A percentile compares a stretch with the other conserved stretches of the same genome.
These are phyloP conservation scores for Bombus waltoni DNA, from an alignment of 1,140 invertebrate genomes.

Conservation along the genomic window DNA sequence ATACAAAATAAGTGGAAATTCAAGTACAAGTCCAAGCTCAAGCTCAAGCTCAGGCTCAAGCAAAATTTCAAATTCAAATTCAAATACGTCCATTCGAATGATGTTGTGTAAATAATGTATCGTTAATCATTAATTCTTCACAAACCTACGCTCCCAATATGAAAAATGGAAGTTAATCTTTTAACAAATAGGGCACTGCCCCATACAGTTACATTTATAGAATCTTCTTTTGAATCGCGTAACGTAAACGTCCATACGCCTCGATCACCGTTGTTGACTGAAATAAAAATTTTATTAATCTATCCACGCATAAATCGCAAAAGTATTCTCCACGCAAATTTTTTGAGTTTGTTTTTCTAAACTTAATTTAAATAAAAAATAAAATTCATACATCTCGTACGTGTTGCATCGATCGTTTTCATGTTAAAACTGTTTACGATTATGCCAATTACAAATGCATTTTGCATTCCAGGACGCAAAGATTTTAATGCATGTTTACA, in stretches of 20 bases:
- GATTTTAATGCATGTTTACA: slow-evolving; percentile 72
- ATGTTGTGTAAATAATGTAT: not conserved
- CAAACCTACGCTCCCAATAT: slow-evolving; percentile 86
- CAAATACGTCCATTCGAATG: too few species aligned
- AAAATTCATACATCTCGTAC: slow-evolving; percentile 71
- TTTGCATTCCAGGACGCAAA: slow-evolving; percentile 73
- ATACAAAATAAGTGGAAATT: not conserved
- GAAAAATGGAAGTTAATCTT: slow-evolving; percentile 84
- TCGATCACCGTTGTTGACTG: slow-evolving; percentile 77
- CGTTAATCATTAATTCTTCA: not conserved
- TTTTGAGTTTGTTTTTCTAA: not conserved
- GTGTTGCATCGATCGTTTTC: slow-evolving; percentile 71
- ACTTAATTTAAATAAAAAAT: not conserved
- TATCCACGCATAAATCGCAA: not conserved
- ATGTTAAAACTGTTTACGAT: slow-evolving; percentile 77
- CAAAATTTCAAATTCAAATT: not conserved
- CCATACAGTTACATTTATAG: slow-evolving; percentile 88
- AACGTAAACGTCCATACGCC: slow-evolving; percentile 88
- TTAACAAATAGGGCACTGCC: slow-evolving; percentile 84
- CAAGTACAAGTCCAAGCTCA: too few species aligned
- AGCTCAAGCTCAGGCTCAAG: too few species aligned
- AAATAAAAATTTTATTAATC: not conserved
- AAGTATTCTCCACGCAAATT: not conserved
- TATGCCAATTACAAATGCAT: slow-evolving; percentile 78
- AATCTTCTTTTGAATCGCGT: slow-evolving; percentile 86